These are phyloP conservation scores for Fratercula arctica DNA, from an alignment of 2,797 vertebrate genomes.

Conservation along the genomic window DNA sequence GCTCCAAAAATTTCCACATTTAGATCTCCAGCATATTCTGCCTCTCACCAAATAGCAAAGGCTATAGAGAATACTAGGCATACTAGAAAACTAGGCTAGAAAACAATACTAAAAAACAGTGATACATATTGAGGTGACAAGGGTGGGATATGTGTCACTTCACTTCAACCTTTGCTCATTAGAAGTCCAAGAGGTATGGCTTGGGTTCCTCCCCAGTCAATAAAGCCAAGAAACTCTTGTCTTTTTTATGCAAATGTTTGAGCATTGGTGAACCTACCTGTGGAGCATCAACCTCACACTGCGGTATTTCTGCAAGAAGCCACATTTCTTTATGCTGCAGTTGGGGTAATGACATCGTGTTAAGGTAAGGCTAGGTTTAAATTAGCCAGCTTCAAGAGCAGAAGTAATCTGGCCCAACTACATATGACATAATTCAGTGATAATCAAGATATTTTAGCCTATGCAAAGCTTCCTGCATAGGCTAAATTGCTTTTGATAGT, in stretches of 20 bases:
- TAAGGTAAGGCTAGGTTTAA: background rate
- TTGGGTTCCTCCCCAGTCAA: background rate
- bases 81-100: background rate
- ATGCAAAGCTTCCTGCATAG: background rate
- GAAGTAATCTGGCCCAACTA: background rate
- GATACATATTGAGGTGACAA: background rate
- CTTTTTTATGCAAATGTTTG: background rate
- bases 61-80: background rate
- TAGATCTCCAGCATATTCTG: background rate
- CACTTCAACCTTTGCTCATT: background rate
- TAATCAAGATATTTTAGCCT: background rate
- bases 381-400: background rate
- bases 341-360: background rate
- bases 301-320: background rate
- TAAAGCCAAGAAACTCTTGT: background rate
- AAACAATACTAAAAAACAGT: background rate
- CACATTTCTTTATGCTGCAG: background rate
- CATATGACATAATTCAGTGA: background rate
- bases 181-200: background rate
- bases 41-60: background rate
- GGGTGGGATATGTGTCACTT: background rate
- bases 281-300: background rate
- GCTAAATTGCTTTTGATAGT: background rate
- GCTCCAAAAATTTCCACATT: background rate
- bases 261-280: background rate